phyloP scores from a whole-genome alignment of 2,113 vertebrate genomes.

The Mungos mungo region DNA sequence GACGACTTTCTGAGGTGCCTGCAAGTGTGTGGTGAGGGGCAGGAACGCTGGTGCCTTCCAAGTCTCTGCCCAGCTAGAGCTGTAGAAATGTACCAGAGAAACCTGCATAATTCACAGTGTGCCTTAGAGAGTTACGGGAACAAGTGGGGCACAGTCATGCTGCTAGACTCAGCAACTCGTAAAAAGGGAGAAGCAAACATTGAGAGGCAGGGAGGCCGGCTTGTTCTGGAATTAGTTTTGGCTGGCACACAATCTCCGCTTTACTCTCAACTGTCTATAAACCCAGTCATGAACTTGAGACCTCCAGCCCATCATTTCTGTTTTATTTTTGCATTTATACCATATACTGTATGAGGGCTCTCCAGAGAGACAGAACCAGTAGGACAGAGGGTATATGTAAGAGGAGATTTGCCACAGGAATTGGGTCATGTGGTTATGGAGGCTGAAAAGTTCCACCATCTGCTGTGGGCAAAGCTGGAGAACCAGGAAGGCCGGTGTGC shows the following conservation, averaged over 20 bases:
- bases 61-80: background rate
- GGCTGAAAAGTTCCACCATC: background rate
- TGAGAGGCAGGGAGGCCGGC: background rate
- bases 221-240: background rate
- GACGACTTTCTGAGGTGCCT: background rate
- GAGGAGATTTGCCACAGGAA: background rate
- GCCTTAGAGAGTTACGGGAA: background rate
- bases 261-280: background rate
- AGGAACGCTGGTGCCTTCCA: no score
- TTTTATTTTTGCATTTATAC: background rate
- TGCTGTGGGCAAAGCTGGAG: background rate
- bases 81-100: background rate
- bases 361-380: background rate
- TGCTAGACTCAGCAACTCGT: slow-evolving; percentile 8
- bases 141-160: background rate
- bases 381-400: background rate
- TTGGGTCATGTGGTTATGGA: background rate
- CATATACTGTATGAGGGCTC: background rate
- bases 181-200: background rate
- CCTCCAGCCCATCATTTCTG: background rate
- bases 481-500: background rate
- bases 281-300: background rate
- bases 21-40: background rate
- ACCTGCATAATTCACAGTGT: background rate
- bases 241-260: background rate